Conservation (phyloP, 2,888 invertebrate genomes). For the Lasius platythorax region DNA sequence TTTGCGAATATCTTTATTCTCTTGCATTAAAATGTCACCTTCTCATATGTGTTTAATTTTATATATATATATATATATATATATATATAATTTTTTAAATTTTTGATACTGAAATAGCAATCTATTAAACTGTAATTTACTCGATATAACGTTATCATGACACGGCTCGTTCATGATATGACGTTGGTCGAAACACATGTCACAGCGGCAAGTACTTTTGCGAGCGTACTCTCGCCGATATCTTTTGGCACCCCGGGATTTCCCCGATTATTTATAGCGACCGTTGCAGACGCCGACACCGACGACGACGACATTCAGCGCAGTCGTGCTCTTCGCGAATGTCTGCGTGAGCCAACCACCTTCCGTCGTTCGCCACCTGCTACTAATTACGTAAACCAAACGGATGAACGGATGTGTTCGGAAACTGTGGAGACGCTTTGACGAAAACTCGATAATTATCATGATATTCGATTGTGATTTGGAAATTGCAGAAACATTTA, state of each 20-base stretch:
- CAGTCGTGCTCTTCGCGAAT: conserved; percentile 40
- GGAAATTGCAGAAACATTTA: neutral
- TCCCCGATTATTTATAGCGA: conserved; percentile 82
- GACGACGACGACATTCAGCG: conserved; percentile 35
- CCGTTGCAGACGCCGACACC: conserved; percentile 69
- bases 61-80: neutral
- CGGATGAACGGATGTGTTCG: conserved; percentile 46
- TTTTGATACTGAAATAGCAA: neutral
- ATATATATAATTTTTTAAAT: neutral
- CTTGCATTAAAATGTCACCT: neutral
- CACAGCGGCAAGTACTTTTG: conserved; percentile 27
- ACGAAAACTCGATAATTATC: neutral
- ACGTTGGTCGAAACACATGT: conserved; percentile 52
- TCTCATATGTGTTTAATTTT: neutral
- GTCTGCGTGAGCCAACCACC: conserved; percentile 74
- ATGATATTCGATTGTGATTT: neutral
- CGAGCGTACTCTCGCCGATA: conserved; percentile 53
- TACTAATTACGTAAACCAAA: conserved; percentile 67
- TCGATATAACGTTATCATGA: neutral
- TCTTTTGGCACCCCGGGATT: conserved; percentile 76
- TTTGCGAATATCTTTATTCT: neutral
- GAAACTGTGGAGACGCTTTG: neutral
- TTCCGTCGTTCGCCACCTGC: conserved; percentile 73
- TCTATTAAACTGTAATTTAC: neutral
- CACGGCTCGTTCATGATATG: neutral